A percentile compares a stretch with the other conserved stretches of the same genome.
phyloP scores from a whole-genome alignment of 2,797 vertebrate species.

The Dendrocincla tyrannina region DNA sequence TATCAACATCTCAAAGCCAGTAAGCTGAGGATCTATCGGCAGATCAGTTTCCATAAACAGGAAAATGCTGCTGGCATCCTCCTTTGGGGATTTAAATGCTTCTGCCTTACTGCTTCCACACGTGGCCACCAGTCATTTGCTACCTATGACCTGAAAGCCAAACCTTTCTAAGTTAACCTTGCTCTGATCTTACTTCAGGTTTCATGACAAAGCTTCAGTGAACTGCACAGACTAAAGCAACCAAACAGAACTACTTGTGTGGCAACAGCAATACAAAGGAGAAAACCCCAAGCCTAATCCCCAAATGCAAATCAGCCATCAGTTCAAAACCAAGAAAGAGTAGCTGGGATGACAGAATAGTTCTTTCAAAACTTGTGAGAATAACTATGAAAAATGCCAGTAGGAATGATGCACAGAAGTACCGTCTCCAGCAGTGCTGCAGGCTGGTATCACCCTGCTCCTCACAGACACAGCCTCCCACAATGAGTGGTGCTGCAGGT shows the following conservation, averaged over 20 bases:
- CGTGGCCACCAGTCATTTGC: background rate
- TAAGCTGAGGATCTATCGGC: background rate
- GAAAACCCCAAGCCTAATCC: background rate
- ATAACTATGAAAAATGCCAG: background rate
- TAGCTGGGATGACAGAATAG: background rate
- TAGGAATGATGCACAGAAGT: background rate
- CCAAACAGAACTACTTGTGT: background rate
- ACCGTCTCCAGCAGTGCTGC: background rate
- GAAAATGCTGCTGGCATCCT: background rate
- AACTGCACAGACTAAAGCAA: background rate
- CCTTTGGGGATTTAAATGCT: background rate
- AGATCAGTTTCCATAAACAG: background rate
- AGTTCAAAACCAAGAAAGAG: background rate
- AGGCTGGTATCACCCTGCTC: background rate
- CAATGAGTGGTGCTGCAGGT: background rate
- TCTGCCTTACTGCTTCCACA: background rate
- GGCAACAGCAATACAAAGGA: background rate
- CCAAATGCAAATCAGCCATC: background rate
- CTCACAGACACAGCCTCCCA: background rate
- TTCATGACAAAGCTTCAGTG: background rate
- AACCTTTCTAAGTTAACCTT: background rate
- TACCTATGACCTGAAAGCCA: background rate
- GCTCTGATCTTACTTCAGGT: background rate
- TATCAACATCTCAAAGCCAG: background rate
- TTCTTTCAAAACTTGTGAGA: background rate